Base-by-base conservation (phyloP, 53 echinoderm and acorn worm genomes). In the Luidia sarsii region DNA sequence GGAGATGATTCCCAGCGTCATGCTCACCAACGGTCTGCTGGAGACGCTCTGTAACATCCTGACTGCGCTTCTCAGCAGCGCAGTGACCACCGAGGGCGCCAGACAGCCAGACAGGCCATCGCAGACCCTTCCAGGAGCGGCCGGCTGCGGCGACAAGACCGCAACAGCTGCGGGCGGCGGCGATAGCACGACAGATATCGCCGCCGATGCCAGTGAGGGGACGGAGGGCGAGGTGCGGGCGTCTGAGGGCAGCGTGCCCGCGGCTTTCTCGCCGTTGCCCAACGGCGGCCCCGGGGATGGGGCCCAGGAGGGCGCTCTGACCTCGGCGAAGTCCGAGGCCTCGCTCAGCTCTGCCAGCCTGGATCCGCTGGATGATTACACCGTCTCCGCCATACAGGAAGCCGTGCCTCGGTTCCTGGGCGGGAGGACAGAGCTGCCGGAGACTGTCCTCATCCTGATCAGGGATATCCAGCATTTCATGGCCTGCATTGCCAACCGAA, bases 1-100 rank as follows among this genome's bases (percentile, higher is more conserved):
- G 10, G 82, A 91, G 1, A 68, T 45, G 7, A 77, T 99, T 18
- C 81, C 94, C 34, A 74, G 80, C 28, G 85, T 84, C 24, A 86
- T 99, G 82, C 65, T 99, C 31, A 89, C 85, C 50, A 99, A 99
- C 72, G 99, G 99, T 31, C 64, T 99, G 57, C 67, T 89, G 24
- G 91, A 99, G 81, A 82, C 94, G 1, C 57, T 91, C 21, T 91
- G 91, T 61, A 99, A 99, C 52, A 82, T 91, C 6, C 64, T 99
- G 50, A 88, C 99, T 1, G 82, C 91, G 20, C 57, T 92, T n/a
- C 88, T 89, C 48, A 87, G 90, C 27, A 41, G 28, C 61, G 3
- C 46, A 25, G 16, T 13, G 46, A 61, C n/a, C 1, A 16, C 45
- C 19, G 45, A 4, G 60, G 39, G 7, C 37, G 45, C 13, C 1